Conservation (phyloP, 2,113 vertebrate species). For the Nycticorax nycticorax region DNA sequence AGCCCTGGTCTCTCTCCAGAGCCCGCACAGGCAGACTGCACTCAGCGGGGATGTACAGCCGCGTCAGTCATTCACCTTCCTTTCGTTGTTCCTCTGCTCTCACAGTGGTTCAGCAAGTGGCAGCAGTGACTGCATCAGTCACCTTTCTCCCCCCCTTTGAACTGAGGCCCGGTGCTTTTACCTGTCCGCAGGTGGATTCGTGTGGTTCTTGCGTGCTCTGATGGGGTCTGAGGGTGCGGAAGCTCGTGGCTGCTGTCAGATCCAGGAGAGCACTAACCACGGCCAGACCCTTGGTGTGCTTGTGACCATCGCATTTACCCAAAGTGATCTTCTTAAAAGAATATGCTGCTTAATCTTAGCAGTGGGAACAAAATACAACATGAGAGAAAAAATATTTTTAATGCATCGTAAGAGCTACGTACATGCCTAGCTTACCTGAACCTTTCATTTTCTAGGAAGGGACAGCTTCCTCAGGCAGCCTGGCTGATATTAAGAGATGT, state of each 20-base stretch:
- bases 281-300: rapidly evolving
- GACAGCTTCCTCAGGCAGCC: not conserved
- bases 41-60: not conserved
- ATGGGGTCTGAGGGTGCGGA: rapidly evolving
- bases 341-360: not conserved
- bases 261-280: not conserved
- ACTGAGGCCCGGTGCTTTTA: rapidly evolving
- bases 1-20: not conserved
- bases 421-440: not conserved
- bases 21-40: rapidly evolving
- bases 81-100: not conserved
- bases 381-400: not conserved
- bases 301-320: not conserved
- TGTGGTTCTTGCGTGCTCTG: not conserved
- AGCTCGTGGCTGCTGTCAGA: not conserved
- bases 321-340: not conserved
- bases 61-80: not conserved
- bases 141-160: not conserved
- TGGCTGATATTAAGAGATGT: not conserved
- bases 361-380: not conserved
- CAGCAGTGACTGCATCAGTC: not conserved
- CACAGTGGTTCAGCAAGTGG: not conserved
- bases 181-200: rapidly evolving
- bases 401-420: not conserved
- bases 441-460: not conserved